Percentiles rank a stretch among this genome's conserved stretches.
These are phyloP conservation scores for Melanostoma mellinum DNA, from an alignment of 2,888 invertebrate species.

Conservation along the genomic window DNA sequence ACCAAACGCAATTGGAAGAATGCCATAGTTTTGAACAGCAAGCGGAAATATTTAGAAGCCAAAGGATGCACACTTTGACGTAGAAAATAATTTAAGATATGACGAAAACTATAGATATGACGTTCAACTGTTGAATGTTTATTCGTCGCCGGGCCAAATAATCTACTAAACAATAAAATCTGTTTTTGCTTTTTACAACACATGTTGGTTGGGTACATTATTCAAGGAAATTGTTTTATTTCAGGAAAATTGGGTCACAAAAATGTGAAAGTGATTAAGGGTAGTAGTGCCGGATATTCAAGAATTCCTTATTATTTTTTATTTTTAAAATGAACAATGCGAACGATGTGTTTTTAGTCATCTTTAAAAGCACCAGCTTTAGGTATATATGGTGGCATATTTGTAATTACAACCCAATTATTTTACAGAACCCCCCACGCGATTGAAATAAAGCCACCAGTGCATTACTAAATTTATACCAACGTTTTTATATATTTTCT, in stretches of 20 bases:
- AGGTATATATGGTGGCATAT: too few species aligned
- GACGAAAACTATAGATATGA: constrained; percentile 21
- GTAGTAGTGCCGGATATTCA: neutral
- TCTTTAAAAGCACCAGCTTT: too few species aligned
- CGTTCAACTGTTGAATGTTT: constrained; percentile 15
- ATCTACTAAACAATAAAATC: neutral
- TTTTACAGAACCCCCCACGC: too few species aligned
- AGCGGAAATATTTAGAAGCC: neutral
- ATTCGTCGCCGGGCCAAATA: neutral
- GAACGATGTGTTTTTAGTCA: too few species aligned
- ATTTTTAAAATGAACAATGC: too few species aligned
- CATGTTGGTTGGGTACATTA: neutral
- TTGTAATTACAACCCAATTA: too few species aligned
- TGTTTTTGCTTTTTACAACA: neutral
- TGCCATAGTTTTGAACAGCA: constrained; percentile 16
- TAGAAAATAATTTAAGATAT: constrained; percentile 18
- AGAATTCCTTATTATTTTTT: too few species aligned
- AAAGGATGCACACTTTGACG: constrained; percentile 22
- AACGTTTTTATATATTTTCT: too few species aligned
- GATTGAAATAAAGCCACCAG: too few species aligned
- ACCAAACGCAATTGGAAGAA: constrained; percentile 26
- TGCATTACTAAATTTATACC: too few species aligned
- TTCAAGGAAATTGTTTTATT: neutral
- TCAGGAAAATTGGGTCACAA: neutral
- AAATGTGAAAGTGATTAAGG: constrained; percentile 2